These are phyloP conservation scores for Calameuta filiformis DNA, from an alignment of 2,888 invertebrate species.

Conservation along the genomic window DNA sequence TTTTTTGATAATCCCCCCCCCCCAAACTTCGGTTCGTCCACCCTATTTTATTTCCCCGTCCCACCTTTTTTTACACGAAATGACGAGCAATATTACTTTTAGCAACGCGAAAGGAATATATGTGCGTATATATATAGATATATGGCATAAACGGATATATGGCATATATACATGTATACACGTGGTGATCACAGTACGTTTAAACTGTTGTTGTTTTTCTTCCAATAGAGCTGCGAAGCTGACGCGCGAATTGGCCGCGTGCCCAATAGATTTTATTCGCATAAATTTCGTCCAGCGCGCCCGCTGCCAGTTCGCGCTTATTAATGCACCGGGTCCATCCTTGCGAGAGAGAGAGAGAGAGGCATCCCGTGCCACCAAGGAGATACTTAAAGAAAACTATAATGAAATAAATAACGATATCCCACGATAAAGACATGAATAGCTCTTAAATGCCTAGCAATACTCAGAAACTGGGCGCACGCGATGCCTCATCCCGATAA, in stretches of 20 bases:
- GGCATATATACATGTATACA: slow-evolving; percentile 10
- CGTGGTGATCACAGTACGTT: slow-evolving; percentile 5
- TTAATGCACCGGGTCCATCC: slow-evolving; percentile 1
- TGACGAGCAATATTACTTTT: slow-evolving; percentile 55
- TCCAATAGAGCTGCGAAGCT: not conserved
- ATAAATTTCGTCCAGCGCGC: slow-evolving; percentile 44
- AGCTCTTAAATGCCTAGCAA: slow-evolving; percentile 12
- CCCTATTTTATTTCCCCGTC: slow-evolving; percentile 9
- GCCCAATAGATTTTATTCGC: slow-evolving; percentile 29
- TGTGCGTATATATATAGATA: slow-evolving; percentile 20
- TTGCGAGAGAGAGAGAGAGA: not conserved
- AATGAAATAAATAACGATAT: not conserved
- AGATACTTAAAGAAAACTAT: slow-evolving; percentile 7
- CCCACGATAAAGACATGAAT: slow-evolving; percentile 5
- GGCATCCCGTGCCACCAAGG: not conserved
- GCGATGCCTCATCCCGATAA: not conserved
- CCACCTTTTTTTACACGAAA: slow-evolving; percentile 34
- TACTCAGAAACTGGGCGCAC: slow-evolving; percentile 5
- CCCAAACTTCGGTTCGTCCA: not conserved
- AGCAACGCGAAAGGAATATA: slow-evolving; percentile 26
- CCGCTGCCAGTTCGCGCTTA: slow-evolving; percentile 21
- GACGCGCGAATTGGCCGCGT: slow-evolving; percentile 25
- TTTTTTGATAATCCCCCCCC: slow-evolving; percentile 9
- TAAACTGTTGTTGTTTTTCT: slow-evolving; percentile 7
- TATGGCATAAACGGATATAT: slow-evolving; percentile 28